phyloP scores from a whole-genome alignment of 2,113 vertebrate species.

The Acanthisitta chloris region DNA sequence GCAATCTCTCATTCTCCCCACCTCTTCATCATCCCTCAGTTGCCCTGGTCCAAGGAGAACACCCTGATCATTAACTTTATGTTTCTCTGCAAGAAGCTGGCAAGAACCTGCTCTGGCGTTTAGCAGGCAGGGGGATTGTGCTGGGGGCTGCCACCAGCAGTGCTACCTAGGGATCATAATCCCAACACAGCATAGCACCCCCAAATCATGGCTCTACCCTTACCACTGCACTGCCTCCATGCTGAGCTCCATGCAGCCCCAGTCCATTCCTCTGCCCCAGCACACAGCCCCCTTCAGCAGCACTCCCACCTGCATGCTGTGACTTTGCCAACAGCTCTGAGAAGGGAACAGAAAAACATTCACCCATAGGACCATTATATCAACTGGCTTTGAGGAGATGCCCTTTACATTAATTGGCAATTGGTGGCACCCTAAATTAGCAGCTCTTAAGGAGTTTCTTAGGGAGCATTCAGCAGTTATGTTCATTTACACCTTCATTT shows the following conservation, averaged over 20 bases:
- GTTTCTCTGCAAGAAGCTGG: neutral
- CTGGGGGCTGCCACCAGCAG: neutral
- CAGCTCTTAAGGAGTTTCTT: neutral
- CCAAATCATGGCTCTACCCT: neutral
- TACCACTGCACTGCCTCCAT: neutral
- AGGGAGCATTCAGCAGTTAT: neutral
- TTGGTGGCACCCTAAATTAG: neutral
- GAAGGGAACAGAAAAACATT: neutral
- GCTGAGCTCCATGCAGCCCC: neutral
- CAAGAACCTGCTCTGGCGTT: neutral
- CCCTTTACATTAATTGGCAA: neutral
- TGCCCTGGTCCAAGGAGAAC: neutral
- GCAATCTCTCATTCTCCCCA: neutral
- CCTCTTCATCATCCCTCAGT: neutral
- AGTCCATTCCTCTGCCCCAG: neutral
- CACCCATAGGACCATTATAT: neutral
- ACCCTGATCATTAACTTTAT: neutral
- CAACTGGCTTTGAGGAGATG: neutral
- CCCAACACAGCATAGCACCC: neutral
- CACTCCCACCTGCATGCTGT: neutral
- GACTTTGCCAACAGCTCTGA: neutral
- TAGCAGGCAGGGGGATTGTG: fast-evolving
- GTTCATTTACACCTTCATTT: neutral
- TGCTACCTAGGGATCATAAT: neutral
- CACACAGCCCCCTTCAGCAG: fast-evolving